Evolutionary conservation across 1,140 invertebrate genomes (phyloP), one percentile per base, ranked within the genome.

Genomic region (Lanistes nyassanus): DNA sequence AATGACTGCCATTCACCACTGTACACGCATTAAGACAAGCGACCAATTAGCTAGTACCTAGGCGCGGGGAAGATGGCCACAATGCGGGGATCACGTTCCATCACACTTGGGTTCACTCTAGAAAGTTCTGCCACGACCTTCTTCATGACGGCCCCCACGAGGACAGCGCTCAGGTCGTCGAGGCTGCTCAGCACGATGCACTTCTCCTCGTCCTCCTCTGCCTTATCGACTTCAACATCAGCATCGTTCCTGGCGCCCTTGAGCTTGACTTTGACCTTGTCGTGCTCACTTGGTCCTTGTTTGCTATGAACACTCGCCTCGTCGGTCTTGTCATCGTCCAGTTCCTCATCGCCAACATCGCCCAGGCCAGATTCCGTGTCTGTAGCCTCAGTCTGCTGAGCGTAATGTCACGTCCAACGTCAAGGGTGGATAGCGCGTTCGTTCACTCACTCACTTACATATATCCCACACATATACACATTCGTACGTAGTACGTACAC

Each of bases 81-180:
- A 42, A 79, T 70, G 13, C 26, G n/a, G 37, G 75, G 73, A 47
- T 79, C 78, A 7, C 26, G 56, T 11, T 62, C 47, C 29, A 77
- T n/a, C 6, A n/a, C 37, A 7, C 29, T 42, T 65, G 76, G 71
- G 6, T 76, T 56, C 19, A 77, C 58, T 23, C 72, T 74, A 16
- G 70, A 31, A 58, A 76, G 62, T 31, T 81, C 78, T 11, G 58
- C 75, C 42, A 75, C 53, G 51, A 78, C 79, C 64, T 74, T 80
- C 68, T 84, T 86, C 60, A 87, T 78, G 7, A 86, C 81, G 47
- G 84, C 82, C 16, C 85, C 83, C 58, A 85, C 84, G 39, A 87
- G 80, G 26, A 84, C 83, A 42, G 81, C 72, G 11, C 85, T 83
- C 34, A 86, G 67, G 29, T 86, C 85, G 76, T 87, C 85, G 66